phyloP scores from a whole-genome alignment of 2,113 vertebrate genomes.

The Irena cyanogastra region DNA sequence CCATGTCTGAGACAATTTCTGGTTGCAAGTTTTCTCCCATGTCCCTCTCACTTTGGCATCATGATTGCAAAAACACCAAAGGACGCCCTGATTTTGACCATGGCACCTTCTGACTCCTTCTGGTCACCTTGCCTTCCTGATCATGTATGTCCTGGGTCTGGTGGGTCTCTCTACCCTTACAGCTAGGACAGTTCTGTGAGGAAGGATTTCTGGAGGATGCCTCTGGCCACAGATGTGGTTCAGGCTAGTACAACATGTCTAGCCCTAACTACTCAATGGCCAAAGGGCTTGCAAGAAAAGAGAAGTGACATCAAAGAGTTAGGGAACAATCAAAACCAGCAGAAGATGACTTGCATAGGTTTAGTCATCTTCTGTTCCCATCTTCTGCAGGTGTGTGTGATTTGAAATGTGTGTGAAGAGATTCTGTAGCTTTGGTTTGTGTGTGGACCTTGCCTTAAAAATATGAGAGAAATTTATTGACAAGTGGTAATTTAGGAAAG shows the following conservation, averaged over 20 bases:
- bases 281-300: background rate
- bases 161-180: background rate
- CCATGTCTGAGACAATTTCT: background rate
- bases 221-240: background rate
- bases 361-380: background rate
- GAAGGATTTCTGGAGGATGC: background rate
- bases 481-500: background rate
- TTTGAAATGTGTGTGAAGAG: background rate
- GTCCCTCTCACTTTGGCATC: background rate
- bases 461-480: background rate
- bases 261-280: background rate
- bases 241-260: background rate
- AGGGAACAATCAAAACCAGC: background rate
- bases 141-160: rapidly evolving
- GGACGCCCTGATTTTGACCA: background rate
- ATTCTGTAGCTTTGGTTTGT: background rate
- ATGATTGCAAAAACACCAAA: background rate
- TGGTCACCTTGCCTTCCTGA: background rate
- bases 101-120: background rate
- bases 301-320: background rate
- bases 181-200: background rate
- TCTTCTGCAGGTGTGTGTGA: background rate
- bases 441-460: background rate
- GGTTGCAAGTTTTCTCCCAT: background rate
- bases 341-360: background rate